Conservation (phyloP, 2,113 vertebrate species). For the Globicephala melas region DNA sequence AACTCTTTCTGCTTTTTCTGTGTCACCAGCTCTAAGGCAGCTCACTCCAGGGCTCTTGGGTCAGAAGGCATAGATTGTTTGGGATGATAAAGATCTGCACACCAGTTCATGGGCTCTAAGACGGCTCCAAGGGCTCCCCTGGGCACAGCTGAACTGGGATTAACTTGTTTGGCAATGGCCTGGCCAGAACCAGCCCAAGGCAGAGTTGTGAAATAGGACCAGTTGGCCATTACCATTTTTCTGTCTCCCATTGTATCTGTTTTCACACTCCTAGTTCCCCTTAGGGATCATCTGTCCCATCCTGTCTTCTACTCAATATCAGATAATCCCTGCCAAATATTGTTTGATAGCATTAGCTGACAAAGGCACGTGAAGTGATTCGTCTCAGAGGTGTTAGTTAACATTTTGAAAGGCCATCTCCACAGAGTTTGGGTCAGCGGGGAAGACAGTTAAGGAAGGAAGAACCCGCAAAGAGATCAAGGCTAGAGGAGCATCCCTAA, state of each 20-base stretch:
- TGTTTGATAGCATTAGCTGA: not conserved
- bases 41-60: not conserved
- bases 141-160: not conserved
- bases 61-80: not conserved
- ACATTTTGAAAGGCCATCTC: not conserved
- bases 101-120: not conserved
- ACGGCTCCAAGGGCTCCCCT: not conserved
- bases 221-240: not conserved
- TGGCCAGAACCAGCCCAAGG: not conserved
- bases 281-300: not conserved
- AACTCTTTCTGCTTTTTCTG: not conserved
- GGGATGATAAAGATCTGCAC: not conserved
- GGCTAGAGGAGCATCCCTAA: not conserved
- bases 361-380: not conserved
- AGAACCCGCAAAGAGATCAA: not conserved
- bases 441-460: not conserved
- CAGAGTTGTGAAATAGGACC: not conserved
- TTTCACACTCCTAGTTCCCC: not conserved
- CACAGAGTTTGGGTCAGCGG: not conserved
- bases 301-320: not conserved
- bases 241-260: not conserved
- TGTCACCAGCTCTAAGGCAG: not conserved
- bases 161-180: not conserved
- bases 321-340: not conserved
- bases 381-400: not conserved